Evolutionary conservation across 37 sponge, comb jelly and placozoan species (phyloP), one percentile per base, ranked within the genome.

Genomic region (Mnemiopsis leidyi): DNA sequence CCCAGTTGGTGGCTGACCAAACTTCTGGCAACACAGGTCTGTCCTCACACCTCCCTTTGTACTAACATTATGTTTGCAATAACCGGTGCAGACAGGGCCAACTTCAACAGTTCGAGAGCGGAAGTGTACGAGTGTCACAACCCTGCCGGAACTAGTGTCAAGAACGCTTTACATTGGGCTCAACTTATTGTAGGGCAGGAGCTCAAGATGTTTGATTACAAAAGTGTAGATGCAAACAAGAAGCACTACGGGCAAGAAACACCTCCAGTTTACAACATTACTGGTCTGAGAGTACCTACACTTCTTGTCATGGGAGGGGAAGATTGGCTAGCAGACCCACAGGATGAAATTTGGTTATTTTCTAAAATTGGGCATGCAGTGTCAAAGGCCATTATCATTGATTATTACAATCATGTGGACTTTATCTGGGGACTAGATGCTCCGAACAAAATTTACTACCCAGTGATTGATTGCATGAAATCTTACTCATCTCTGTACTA

Each of bases 181-280:
- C 92, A 92, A n/a, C 24, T 92, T 16, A 69, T 24, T 9, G 5
- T 30, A 28, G 68, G 18, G 3, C 32, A 67, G 68, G 21, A 67
- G 16, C 69, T 92, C 33, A 38, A 92, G 68, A 92, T 92, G 92
- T 92, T 61, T 30, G 92, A 92, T 23, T 92, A 34, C 92, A 37
- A 68, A 20, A 68, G 0, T 68, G 69, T 67, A 67, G 32, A 38
- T 68, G 92, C 68, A 18, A 92, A 92, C 92, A 92, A 9, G 33
- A 67, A 69, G 68, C 48, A 92, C 36, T 92, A 92, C 68, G 92
- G 69, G 1, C 67, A 28, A 1, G 30, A 23, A 3, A 79, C 33
- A 1, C 82, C 82, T 16, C 82, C 82, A 29, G 82, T 33, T 7
- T 79, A 79, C 82, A 31, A 79, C 21, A 29, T 79, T 13, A 79